Evolutionary conservation across 2,888 invertebrate species (phyloP).

Genomic region (Tachystola acroxantha): DNA sequence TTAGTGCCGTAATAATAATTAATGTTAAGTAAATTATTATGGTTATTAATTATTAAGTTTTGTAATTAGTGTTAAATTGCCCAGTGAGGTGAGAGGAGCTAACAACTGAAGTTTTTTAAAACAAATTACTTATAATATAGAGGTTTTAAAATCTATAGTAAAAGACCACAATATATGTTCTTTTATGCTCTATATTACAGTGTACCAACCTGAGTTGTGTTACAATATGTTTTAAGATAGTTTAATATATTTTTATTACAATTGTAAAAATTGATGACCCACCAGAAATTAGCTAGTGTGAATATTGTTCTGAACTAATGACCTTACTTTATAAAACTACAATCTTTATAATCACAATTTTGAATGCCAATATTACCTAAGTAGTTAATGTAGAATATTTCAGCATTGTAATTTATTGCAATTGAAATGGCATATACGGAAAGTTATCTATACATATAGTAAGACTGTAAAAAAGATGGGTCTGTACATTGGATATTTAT

Average conservation of each 20-base stretch:
- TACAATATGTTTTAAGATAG: not conserved
- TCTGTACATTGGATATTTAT: no score
- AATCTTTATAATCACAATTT: no score
- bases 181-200: not conserved
- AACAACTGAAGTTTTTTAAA: conserved; percentile 2
- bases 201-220: not conserved
- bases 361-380: no score
- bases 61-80: conserved; percentile 13
- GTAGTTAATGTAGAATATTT: no score
- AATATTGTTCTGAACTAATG: not conserved
- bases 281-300: not conserved
- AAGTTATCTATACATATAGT: no score
- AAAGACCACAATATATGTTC: no score
- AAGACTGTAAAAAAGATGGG: no score
- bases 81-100: conserved; percentile 6
- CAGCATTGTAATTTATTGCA: no score
- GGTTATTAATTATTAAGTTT: conserved; percentile 18
- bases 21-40: conserved; percentile 52
- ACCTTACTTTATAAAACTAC: not conserved
- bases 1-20: conserved; percentile 48
- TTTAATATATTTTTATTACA: not conserved
- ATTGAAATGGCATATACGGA: no score
- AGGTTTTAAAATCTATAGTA: no score
- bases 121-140: no score
- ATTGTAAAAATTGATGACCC: not conserved